Evolutionary conservation across 1,140 invertebrate species (phyloP), one percentile per base, ranked within the genome.

Genomic region (Helicoverpa zea): DNA sequence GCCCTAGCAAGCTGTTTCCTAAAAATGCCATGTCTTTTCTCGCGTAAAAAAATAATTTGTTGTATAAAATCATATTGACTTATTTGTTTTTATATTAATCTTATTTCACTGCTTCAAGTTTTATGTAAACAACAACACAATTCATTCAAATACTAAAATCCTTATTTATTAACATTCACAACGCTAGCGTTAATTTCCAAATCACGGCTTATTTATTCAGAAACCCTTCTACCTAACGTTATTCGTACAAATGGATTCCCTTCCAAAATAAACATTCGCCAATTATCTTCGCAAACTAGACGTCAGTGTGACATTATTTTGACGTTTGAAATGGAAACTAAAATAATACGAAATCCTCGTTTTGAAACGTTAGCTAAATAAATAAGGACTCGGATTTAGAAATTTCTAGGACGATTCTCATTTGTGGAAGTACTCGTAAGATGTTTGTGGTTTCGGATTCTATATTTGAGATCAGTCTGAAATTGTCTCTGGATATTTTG

Each of bases 251-350:
- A 66, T 77, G 49, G 75, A 77, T 77, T 63, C 51, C 43, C 43
- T 77, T 77, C 49, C 63, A 74, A 58, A 81, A 76, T 81, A 81
- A 81, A 81, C 66, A 77, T 81, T 81, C 43, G 35, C 74, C 74
- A 81, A 81, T 81, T 81, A 78, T 56, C 80, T 56, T 54, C 74
- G 64, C 75, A 81, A 81, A 78, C 66, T 61, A 68, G 66, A 78
- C 49, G 64, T 47, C 56, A 58, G 49, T 18, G 47, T 73, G 80
- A 81, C 80, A 72, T 81, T 81, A 81, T 81, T 81, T 72, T 81
- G 80, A 78, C 61, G 49, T 77, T 74, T 81, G 49, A 77, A 77
- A 77, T 51, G 59, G 35, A 54, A 54, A 30, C 47, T 66, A 16
- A 30, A 66, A 12, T 61, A 51, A 75, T 75, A 75, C 58, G 16